These are phyloP conservation scores for Gadus macrocephalus DNA, from an alignment of 2,113 vertebrate species.

Conservation along the genomic window DNA sequence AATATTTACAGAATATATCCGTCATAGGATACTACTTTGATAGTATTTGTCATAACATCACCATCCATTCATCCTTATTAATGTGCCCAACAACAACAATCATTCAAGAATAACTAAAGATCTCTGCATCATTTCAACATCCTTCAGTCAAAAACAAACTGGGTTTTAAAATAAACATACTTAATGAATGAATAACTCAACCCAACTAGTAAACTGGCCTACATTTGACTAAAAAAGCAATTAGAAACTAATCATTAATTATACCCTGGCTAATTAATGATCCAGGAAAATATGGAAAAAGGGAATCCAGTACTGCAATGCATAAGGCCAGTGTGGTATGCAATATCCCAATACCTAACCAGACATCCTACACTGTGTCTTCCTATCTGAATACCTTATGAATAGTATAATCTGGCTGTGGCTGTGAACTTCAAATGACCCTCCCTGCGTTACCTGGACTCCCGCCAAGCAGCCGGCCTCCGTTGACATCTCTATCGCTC, in stretches of 20 bases:
- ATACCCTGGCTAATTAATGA: too few relatives aligned
- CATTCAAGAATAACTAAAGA: too few relatives aligned
- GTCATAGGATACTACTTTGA: too few relatives aligned
- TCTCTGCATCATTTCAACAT: neutral
- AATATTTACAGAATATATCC: too few relatives aligned
- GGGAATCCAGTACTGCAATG: neutral
- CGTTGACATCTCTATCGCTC: too few relatives aligned
- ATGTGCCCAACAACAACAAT: too few relatives aligned
- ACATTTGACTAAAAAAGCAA: neutral
- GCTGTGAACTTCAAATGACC: slow-evolving; percentile 9
- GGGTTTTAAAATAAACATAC: slow-evolving; percentile 18
- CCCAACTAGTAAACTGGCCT: slow-evolving; percentile 6
- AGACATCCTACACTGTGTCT: too few relatives aligned
- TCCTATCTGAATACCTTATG: neutral
- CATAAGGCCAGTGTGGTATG: neutral
- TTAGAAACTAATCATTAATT: too few relatives aligned
- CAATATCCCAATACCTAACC: neutral
- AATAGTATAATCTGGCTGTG: neutral
- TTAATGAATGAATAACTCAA: slow-evolving; percentile 25
- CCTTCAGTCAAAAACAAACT: neutral
- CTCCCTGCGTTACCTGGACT: too few relatives aligned
- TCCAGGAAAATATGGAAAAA: neutral
- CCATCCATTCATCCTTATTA: too few relatives aligned
- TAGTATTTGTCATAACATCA: too few relatives aligned
- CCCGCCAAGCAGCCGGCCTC: too few relatives aligned